A percentile compares a stretch with the other conserved stretches of the same genome.
Evolutionary conservation across 2,888 invertebrate genomes (phyloP).

Genomic region (Drosophila diplacantha): DNA sequence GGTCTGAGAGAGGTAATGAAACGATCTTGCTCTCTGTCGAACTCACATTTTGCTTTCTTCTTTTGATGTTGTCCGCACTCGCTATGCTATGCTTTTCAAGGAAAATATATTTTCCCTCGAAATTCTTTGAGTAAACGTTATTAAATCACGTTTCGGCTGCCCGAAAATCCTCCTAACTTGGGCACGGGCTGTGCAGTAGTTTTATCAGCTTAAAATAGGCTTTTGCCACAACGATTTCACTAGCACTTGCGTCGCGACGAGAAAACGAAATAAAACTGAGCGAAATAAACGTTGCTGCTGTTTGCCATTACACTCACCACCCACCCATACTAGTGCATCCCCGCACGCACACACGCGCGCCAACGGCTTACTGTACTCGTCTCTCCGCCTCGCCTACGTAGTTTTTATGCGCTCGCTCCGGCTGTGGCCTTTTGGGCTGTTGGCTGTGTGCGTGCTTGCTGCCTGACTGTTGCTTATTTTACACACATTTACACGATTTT

Average conservation of each 20-base stretch:
- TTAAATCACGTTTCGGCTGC: neutral
- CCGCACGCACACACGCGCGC: conserved; percentile 50
- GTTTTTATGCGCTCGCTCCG: conserved; percentile 52
- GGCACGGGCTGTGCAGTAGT: neutral
- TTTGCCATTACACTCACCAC: conserved; percentile 37
- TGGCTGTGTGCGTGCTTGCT: conserved; percentile 51
- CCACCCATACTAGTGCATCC: conserved; percentile 46
- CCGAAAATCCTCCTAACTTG: neutral
- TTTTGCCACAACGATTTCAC: conserved; percentile 40
- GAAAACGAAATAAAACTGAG: conserved; percentile 67
- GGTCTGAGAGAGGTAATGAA: conserved; percentile 30
- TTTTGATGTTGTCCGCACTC: conserved; percentile 32
- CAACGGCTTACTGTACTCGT: conserved; percentile 49
- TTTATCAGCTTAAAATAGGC: conserved; percentile 15
- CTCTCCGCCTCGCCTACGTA: conserved; percentile 47
- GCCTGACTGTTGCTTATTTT: conserved; percentile 58
- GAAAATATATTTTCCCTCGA: conserved; percentile 16
- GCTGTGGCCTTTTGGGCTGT: conserved; percentile 42
- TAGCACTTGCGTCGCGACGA: conserved; percentile 61
- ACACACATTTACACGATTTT: conserved; percentile 37
- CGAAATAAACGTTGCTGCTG: conserved; percentile 48
- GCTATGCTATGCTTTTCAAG: conserved; percentile 34
- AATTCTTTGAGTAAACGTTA: conserved; percentile 10
- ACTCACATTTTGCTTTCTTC: conserved; percentile 39
- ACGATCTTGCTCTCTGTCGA: conserved; percentile 30